These are phyloP conservation scores for Apus apus DNA, from an alignment of 2,113 vertebrate species.

Conservation along the genomic window DNA sequence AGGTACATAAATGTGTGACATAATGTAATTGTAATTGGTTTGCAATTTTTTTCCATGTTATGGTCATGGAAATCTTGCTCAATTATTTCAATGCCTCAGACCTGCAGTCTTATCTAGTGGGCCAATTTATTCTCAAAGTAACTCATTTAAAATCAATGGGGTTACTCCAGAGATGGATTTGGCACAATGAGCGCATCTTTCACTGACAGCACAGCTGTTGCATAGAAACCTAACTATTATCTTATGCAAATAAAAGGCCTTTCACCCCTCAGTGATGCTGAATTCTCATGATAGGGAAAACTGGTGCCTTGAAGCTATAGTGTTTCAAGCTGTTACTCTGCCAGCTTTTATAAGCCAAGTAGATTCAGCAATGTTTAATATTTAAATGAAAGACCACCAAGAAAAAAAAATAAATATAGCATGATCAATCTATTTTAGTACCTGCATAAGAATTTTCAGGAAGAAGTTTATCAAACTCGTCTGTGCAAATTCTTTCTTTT, in stretches of 20 bases:
- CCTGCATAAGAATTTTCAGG: background rate
- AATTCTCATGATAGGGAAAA: constrained; percentile 33
- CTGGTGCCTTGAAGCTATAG: constrained; percentile 31
- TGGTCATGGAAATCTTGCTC: constrained; percentile 17
- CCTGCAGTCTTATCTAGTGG: constrained; percentile 21
- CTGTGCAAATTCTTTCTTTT: background rate
- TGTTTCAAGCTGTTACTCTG: constrained; percentile 46
- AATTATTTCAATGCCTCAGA: constrained; percentile 50
- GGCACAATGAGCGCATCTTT: constrained; percentile 34
- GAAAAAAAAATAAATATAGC: background rate
- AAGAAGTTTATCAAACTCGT: background rate
- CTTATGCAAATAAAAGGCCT: constrained; percentile 62
- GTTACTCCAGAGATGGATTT: constrained; percentile 43
- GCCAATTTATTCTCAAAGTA: constrained; percentile 46
- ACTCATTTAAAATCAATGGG: constrained; percentile 44
- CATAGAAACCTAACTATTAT: constrained; percentile 41
- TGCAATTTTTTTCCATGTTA: background rate
- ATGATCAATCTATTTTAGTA: background rate
- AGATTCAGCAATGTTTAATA: background rate
- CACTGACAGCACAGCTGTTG: constrained; percentile 59
- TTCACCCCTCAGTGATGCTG: constrained; percentile 40
- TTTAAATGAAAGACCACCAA: background rate
- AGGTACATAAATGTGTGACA: background rate
- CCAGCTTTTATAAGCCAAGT: constrained; percentile 32
- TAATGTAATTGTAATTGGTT: background rate